A percentile compares a stretch with the other conserved stretches of the same genome.
phyloP scores from a whole-genome alignment of 2,113 vertebrate species.

The Donacobius atricapilla region DNA sequence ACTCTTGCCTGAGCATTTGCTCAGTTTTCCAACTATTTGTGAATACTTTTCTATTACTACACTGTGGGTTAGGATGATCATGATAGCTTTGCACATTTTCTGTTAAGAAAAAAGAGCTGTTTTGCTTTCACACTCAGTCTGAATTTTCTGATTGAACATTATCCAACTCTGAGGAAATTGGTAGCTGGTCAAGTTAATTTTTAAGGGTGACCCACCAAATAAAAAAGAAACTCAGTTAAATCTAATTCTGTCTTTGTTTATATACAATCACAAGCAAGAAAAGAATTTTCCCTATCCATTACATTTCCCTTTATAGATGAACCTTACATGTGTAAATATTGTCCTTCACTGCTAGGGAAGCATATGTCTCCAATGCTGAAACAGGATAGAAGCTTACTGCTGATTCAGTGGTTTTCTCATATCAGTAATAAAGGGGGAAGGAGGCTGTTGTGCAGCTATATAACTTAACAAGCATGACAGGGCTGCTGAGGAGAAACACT shows the following conservation, averaged over 20 bases:
- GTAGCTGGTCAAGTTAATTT: neutral
- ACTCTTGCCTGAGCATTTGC: neutral
- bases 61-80: neutral
- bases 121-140: neutral
- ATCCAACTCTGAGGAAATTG: neutral
- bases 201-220: neutral
- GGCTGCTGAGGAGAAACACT: slow-evolving; percentile 11
- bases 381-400: neutral
- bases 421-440: neutral
- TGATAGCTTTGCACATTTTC: neutral
- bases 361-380: neutral
- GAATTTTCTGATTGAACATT: neutral
- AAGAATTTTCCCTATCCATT: neutral
- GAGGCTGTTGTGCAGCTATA: neutral
- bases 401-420: neutral
- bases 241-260: neutral
- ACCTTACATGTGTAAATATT: neutral
- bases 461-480: slow-evolving; percentile 39
- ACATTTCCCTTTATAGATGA: neutral
- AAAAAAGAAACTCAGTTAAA: neutral
- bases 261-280: neutral
- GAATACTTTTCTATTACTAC: neutral
- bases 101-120: neutral
- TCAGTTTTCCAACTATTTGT: neutral
- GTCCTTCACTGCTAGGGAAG: neutral